Conservation (phyloP, 2,888 invertebrate genomes). For the Malthinus flaveolus region DNA sequence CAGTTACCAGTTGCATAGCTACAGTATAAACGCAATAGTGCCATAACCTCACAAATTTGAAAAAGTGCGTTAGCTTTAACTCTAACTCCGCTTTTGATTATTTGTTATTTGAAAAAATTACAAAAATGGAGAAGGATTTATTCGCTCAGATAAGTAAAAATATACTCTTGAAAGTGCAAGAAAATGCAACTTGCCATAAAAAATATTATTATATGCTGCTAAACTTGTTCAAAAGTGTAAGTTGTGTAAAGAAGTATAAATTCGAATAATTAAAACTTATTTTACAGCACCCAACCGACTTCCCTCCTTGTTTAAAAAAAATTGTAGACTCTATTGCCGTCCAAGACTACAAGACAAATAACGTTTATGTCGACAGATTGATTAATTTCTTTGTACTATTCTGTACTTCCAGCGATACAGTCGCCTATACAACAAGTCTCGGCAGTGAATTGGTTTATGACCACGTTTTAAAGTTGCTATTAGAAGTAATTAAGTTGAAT, state of each 20-base stretch:
- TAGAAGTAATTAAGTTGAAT: background rate
- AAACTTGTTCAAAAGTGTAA: background rate
- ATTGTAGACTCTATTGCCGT: background rate
- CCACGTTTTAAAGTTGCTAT: background rate
- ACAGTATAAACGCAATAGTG: no score
- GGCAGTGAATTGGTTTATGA: background rate
- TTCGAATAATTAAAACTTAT: background rate
- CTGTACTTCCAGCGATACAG: background rate
- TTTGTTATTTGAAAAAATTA: background rate
- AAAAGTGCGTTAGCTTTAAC: background rate
- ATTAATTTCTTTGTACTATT: background rate
- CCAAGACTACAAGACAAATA: background rate
- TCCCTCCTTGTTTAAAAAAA: background rate
- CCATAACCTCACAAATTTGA: background rate
- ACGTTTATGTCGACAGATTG: background rate
- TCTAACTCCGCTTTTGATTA: background rate
- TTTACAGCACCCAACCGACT: background rate
- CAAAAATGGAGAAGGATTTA: background rate
- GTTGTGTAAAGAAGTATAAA: background rate
- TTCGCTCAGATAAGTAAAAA: background rate
- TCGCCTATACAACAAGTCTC: background rate
- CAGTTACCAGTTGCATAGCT: no score
- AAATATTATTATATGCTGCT: background rate
- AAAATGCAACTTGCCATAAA: background rate
- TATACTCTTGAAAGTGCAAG: background rate